Evolutionary conservation across 2,888 invertebrate genomes (phyloP).

Genomic region (Drosophila neonasuta): DNA sequence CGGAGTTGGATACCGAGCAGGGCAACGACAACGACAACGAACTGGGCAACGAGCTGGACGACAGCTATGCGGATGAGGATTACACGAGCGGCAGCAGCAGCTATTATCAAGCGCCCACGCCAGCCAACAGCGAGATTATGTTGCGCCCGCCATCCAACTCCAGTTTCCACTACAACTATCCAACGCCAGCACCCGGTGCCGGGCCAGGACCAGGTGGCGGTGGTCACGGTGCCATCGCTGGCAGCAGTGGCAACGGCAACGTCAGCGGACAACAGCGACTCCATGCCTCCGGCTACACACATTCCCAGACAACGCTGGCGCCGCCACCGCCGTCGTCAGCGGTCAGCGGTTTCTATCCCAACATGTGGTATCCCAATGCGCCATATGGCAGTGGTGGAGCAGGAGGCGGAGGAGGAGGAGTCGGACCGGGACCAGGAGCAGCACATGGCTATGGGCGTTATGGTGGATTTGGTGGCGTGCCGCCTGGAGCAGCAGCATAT

Average conservation of each 20-base stretch:
- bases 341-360: slow-evolving; percentile 63
- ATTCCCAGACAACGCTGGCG: slow-evolving; percentile 56
- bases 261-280: slow-evolving; percentile 18
- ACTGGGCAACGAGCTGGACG: slow-evolving; percentile 34
- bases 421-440: slow-evolving; percentile 3
- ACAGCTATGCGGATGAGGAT: slow-evolving; percentile 67
- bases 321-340: slow-evolving; percentile 28
- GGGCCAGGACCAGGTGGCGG: slow-evolving; percentile 11
- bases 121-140: slow-evolving; percentile 66
- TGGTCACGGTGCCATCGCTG: not conserved
- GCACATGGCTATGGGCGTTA: slow-evolving; percentile 35
- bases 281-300: slow-evolving; percentile 48
- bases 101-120: slow-evolving; percentile 56
- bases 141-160: slow-evolving; percentile 71
- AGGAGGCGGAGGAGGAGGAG: not conserved
- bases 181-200: slow-evolving; percentile 42
- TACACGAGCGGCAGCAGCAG: slow-evolving; percentile 55
- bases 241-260: not conserved
- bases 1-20: slow-evolving; percentile 10
- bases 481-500: slow-evolving; percentile 25
- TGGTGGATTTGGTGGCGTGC: slow-evolving; percentile 39
- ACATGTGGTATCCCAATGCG: slow-evolving; percentile 80
- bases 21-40: slow-evolving; percentile 32
- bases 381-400: slow-evolving; percentile 56
- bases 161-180: slow-evolving; percentile 74